phyloP scores from a whole-genome alignment of 2,888 invertebrate species.

The Drosophila tripunctata region DNA sequence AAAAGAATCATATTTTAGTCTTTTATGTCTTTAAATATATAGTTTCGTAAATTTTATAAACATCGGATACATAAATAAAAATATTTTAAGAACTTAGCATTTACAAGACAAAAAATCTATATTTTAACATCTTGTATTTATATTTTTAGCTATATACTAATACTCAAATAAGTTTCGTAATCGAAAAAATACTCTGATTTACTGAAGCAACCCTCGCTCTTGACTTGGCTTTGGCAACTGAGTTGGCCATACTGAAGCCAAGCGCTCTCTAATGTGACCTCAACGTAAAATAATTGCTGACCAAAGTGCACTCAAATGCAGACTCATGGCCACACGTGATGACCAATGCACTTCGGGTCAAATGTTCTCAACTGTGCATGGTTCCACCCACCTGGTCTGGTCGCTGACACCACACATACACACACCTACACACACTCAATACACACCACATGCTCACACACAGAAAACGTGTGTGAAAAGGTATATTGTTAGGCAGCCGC shows the following conservation, averaged over 20 bases:
- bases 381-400: slow-evolving; percentile 17
- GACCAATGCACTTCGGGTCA: slow-evolving; percentile 79
- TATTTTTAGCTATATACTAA: too few species aligned
- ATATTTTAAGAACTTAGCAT: too few species aligned
- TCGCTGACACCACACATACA: slow-evolving; percentile 2
- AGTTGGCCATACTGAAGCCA: slow-evolving; percentile 46
- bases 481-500: slow-evolving; percentile 58
- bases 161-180: not conserved
- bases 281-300: slow-evolving; percentile 82
- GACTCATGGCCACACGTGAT: slow-evolving; percentile 79
- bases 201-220: slow-evolving; percentile 39
- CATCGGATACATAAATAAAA: too few species aligned
- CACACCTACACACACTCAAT: not conserved
- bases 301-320: slow-evolving; percentile 80
- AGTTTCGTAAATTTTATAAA: too few species aligned
- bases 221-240: slow-evolving; percentile 52
- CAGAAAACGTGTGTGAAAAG: slow-evolving; percentile 29
- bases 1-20: too few species aligned
- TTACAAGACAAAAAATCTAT: too few species aligned
- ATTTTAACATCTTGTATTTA: too few species aligned
- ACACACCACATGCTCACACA: slow-evolving; percentile 6
- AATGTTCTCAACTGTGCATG: slow-evolving; percentile 61
- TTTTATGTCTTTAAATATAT: too few species aligned
- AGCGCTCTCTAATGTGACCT: slow-evolving; percentile 79
- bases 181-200: too few species aligned